These are phyloP conservation scores for Lobophora halterata DNA, from an alignment of 2,888 invertebrate genomes.

Conservation along the genomic window DNA sequence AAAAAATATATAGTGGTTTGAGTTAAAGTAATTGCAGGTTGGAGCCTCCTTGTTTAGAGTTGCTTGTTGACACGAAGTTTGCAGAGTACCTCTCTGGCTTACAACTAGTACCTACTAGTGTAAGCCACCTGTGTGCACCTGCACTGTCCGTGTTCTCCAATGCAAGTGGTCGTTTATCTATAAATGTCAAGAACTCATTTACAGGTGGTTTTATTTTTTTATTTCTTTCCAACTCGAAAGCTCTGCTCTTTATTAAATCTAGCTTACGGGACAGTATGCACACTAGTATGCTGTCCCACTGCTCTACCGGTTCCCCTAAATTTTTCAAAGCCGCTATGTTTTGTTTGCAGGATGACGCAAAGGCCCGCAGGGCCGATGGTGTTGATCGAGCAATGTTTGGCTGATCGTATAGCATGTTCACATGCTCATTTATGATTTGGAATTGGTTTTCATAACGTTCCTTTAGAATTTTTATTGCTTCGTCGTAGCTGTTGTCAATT, in stretches of 20 bases:
- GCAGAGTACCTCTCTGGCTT: too few relatives aligned
- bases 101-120: not conserved
- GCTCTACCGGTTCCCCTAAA: conserved; percentile 1
- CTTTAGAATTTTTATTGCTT: not conserved
- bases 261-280: conserved; percentile 2
- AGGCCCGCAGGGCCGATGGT: not conserved
- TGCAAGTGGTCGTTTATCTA: too few relatives aligned
- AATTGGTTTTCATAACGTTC: not conserved
- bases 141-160: conserved; percentile 1
- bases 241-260: not conserved
- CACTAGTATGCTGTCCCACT: conserved; percentile 4
- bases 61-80: too few relatives aligned
- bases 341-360: conserved; percentile 1
- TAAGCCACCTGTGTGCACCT: not conserved
- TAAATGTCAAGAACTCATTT: too few relatives aligned
- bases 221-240: not conserved
- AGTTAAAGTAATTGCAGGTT: conserved; percentile 7
- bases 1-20: not conserved
- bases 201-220: not conserved
- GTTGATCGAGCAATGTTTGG: not conserved
- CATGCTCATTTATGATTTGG: conserved; percentile 2
- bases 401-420: not conserved
- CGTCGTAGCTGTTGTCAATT: not conserved
- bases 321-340: conserved; percentile 4
- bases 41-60: too few relatives aligned